A percentile compares a stretch with the other conserved stretches of the same genome.
These are phyloP conservation scores for Steromphala cineraria DNA, from an alignment of 2,888 invertebrate genomes.

Conservation along the genomic window DNA sequence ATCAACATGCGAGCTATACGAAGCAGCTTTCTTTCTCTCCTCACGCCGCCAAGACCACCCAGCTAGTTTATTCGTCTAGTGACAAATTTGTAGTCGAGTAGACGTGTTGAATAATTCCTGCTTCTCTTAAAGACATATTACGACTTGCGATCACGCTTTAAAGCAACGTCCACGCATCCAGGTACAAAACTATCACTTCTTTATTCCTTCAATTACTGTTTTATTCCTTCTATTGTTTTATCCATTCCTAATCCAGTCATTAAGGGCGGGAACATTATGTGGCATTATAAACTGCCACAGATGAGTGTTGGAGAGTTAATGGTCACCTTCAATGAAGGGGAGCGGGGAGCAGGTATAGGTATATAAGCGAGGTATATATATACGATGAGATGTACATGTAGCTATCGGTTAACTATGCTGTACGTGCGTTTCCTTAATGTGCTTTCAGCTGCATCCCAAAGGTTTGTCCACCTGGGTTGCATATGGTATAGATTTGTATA, in stretches of 20 bases:
- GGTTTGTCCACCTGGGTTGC: too few relatives aligned
- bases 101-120: neutral
- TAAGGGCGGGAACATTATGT: neutral
- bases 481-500: too few relatives aligned
- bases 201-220: neutral
- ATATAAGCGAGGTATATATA: too few relatives aligned
- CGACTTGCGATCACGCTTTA: neutral
- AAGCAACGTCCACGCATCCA: neutral
- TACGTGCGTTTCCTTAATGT: too few relatives aligned
- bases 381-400: too few relatives aligned
- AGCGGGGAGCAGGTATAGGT: too few relatives aligned
- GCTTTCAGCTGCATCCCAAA: too few relatives aligned
- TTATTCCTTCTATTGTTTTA: neutral
- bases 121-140: neutral
- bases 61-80: neutral
- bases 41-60: neutral
- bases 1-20: neutral
- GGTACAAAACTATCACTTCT: constrained; percentile 12
- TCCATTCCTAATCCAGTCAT: neutral
- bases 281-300: neutral
- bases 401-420: too few relatives aligned
- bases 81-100: constrained; percentile 1
- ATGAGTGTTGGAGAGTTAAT: constrained; percentile 4
- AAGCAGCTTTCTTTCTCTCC: neutral
- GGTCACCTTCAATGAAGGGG: neutral